A percentile compares a stretch with the other conserved stretches of the same genome.
These are phyloP conservation scores for Colaptes auratus DNA, from an alignment of 2,113 vertebrate species.

Conservation along the genomic window DNA sequence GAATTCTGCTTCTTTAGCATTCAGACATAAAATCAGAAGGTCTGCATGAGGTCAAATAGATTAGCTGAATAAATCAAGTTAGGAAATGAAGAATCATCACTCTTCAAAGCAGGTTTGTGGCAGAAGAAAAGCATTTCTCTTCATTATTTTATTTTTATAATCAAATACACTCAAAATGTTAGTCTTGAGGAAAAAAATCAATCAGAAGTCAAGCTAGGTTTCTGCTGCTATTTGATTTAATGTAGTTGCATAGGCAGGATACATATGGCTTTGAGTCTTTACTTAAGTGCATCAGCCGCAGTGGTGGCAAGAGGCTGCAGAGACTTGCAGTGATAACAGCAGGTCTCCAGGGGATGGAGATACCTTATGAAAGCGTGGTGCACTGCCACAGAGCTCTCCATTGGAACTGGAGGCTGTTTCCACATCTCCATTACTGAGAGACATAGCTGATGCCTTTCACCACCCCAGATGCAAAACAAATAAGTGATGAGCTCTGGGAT, in stretches of 20 bases:
- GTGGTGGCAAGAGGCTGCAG: background rate
- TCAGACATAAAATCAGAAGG: conserved; percentile 23
- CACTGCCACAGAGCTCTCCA: accelerated
- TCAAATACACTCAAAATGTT: conserved; percentile 34
- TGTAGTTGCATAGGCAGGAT: background rate
- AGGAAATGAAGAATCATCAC: conserved; percentile 37
- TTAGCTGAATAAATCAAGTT: conserved; percentile 55
- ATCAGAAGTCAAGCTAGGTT: background rate
- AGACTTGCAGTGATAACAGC: background rate
- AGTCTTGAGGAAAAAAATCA: background rate
- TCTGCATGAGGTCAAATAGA: conserved; percentile 28
- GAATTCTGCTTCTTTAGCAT: background rate
- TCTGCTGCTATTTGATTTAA: background rate
- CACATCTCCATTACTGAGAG: background rate
- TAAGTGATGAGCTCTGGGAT: background rate
- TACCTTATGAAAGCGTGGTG: background rate
- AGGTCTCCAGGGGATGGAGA: accelerated
- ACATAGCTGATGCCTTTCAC: background rate
- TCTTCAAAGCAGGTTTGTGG: conserved; percentile 31
- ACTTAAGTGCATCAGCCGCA: background rate
- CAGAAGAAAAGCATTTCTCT: conserved; percentile 25
- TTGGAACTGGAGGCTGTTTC: background rate
- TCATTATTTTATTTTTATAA: conserved; percentile 54
- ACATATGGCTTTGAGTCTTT: background rate
- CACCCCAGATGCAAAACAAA: background rate